Evolutionary conservation across 2,113 vertebrate genomes (phyloP), one percentile per base, ranked within the genome.

Genomic region (Nibea albiflora): DNA sequence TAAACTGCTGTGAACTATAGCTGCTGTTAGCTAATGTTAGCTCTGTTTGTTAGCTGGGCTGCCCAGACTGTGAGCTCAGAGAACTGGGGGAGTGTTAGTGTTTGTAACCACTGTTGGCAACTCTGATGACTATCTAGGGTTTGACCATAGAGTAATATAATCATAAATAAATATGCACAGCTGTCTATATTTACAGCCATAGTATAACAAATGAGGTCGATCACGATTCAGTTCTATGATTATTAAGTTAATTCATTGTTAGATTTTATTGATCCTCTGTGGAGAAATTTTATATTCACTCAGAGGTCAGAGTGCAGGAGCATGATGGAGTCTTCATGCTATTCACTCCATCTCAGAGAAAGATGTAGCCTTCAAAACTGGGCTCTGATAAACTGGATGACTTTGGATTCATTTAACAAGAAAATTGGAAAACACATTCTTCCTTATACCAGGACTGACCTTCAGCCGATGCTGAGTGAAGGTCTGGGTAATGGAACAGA

Each of bases 401-500:
- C 2, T 82, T 86, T 39, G 75, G 39, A 64, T 62, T 76, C 52
- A 80, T 69, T 64, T 64, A 80, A 73, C 31, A 39, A 73, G 70
- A 78, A 66, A 57, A 66, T 61, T 10, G 1, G 50, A 81, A 71
- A 77, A 61, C n/a, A n/a, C 70, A 56, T 74, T 61, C n/a, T 46
- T 78, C 49, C 49, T 71, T 24, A 78, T 49, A 46, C 64, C 46
- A 11, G 46, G 5, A 2, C 26, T 24, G 71, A 71, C 76, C 73
- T 87, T 65, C 58, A 64, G 46, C 8, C 58, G 39, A 0, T 42
- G 2, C 39, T 11, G 71, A 50, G 47, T 49, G 81, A 69, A 69
- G 60, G 70, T 85, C 31, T 31, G 72, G 39, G 5, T 64, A 80
- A 80, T 80, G 54, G 80, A 76, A 62, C 72, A 80, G 76, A 76